Base-by-base conservation (phyloP, 2,888 invertebrate genomes). In the Apodemia duryi region DNA sequence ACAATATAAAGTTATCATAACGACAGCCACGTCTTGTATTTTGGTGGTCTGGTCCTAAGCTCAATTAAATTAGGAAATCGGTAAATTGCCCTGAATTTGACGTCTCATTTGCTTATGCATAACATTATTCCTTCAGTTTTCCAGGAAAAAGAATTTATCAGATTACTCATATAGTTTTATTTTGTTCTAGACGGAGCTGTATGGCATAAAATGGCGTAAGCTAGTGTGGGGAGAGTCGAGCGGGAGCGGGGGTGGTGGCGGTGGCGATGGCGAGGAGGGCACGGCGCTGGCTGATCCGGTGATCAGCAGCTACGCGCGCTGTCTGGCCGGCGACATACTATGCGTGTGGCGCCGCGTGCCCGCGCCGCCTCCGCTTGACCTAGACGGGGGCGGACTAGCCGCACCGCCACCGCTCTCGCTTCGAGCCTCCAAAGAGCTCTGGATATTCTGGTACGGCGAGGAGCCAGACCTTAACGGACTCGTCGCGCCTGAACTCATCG, bases 391-490 rank as follows among this genome's bases (percentile, higher is more conserved):
- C 82, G 93, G 90, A 80, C 92, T 92, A 83, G 85, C 81, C 76
- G 84, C 89, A 71, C 95, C 95, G 81, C 96, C 95, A 81, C 96
- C 97, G 73, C 94, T 97, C 78, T 96, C 96, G 77, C 93, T 97
- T 76, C 95, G 95, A 83, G 96, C 97, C 80, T 95, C 97, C 86
- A 99, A 99, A 93, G 99, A 99, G 89, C 94, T 99, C 70, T 99
- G 99, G 99, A 97, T 99, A 87, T 99, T 99, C 93, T 99, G 99
- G 99, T 99, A 99, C 92, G 98, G 98, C 81, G 98, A 98, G 86
- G 98, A 98, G 88, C 98, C 98, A 66, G 97, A 98, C 89, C 94
- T 98, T 72, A 94, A 94, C 78, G 95, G 96, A 69, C 93, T 98
- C 78, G 96, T 98, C 75, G 95, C 96, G 68, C 95, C 96, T 13